Conservation (phyloP, 2,888 invertebrate species). For the Tanypteryx hageni region DNA sequence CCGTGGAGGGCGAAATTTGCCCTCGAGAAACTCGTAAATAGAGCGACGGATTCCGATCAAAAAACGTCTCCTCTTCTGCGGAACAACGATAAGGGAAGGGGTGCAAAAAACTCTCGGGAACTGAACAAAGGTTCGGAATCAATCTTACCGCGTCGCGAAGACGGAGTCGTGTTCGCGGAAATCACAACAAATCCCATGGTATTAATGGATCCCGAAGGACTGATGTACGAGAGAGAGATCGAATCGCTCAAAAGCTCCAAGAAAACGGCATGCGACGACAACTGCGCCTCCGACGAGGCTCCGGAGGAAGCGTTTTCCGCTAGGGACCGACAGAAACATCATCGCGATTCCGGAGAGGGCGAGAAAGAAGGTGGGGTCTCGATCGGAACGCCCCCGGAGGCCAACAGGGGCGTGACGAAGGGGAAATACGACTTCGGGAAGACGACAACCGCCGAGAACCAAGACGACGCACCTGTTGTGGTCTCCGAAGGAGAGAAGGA, state of each 20-base stretch:
- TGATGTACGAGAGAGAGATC: constrained; percentile 6
- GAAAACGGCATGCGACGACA: not conserved
- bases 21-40: not conserved
- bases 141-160: no score
- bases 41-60: no score
- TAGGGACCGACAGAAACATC: not conserved
- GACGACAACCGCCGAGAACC: not conserved
- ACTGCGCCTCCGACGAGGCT: not conserved
- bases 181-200: no score
- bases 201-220: not conserved
- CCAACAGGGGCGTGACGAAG: not conserved
- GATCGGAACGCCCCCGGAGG: not conserved
- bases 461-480: constrained; percentile 34
- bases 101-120: no score
- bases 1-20: not conserved
- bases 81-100: no score
- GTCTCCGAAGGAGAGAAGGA: not conserved
- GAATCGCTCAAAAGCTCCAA: not conserved
- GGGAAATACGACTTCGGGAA: not conserved
- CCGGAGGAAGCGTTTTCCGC: not conserved
- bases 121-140: no score
- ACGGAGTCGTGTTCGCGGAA: no score
- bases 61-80: no score
- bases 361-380: not conserved
- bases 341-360: not conserved